Evolutionary conservation across 2,113 vertebrate genomes (phyloP), one percentile per base, ranked within the genome.

Genomic region (Leuciscus idus): DNA sequence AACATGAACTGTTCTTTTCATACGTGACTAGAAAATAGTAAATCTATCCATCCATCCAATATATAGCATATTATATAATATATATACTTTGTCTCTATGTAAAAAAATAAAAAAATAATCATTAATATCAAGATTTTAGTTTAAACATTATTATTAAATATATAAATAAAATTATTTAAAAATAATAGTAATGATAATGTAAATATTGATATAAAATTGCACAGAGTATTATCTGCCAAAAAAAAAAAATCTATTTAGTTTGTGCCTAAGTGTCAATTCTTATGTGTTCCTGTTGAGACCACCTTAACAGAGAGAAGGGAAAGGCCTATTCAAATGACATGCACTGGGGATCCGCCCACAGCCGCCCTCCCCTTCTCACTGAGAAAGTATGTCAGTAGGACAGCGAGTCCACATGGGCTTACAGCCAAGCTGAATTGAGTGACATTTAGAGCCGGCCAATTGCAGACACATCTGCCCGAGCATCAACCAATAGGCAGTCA

Each of bases 311-410:
- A 85, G 73, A 55, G 85, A 88, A 88, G 82, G 82, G 84, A 88
- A 88, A 85, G 83, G 77, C 33, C 59, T 90, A 57, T 88, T 79
- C 70, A 86, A 83, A 89, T 87, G 2, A 36, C 61, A 43, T 84
- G 77, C 80, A 70, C 89, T 64, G 21, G 81, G 46, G 66, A 79
- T 28, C 68, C 81, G 17, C 84, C 86, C 87, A 87, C 88, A 85
- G 28, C 89, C 82, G 87, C 78, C 83, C 92, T 90, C 90, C 81
- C 77, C 90, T 88, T 90, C 80, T 92, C 90, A 93, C 81, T 94
- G 92, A 89, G 93, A 96, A 96, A 95, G 93, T 96, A 93, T 96
- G 95, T 96, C 95, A 95, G 95, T 96, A 91, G 95, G 95, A 94
- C 95, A 96, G 91, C 90, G 88, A 81, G 84, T 92, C 90, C 93